Evolutionary conservation across 2,113 vertebrate genomes (phyloP), one percentile per base, ranked within the genome.

Genomic region (Cercopithecus mona): DNA sequence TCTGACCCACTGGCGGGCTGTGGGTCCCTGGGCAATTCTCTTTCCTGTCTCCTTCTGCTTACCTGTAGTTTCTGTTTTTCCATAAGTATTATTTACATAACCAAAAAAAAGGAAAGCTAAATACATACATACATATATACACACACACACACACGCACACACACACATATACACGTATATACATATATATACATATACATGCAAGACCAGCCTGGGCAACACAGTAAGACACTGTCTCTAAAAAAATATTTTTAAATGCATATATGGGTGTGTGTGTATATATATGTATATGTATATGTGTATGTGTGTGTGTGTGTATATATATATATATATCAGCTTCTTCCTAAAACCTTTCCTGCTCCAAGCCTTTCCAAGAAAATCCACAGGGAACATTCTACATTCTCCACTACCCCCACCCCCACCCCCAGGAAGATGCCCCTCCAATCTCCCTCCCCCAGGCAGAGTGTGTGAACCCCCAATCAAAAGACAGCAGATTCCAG

Each of bases 1-100:
- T 20, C 32, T 14, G 23, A 61, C 66, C 30, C 16, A 35, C 66
- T 57, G 12, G 8, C 4, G 13, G 27, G 27, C 35, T 1, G 13
- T 1, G 73, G 5, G n/a, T 5, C 22, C 1, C 50, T 0, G 0
- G 81, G 40, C 7, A 8, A 1, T 4, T 17, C 52, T 27, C 52
- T 16, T 20, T 22, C 25, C 43, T 20, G 23, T 35, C 14, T 30
- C 70, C 40, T 73, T n/a, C 6, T 13, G n/a, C 61, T 64, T 38
- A 64, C 55, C 59, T 64, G 59, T 6, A 18, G 14, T 45, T 30
- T 38, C 57, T n/a, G 9, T 30, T 64, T 59, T 43, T 40, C 23
- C 52, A 12, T 5, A 22, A 50, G 32, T 40, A 72, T 52, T 25
- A 38, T 25, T 50, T 30, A 32, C 32, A 32, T 72, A 40, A 43